These are phyloP conservation scores for Sympetrum striolatum DNA, from an alignment of 2,888 invertebrate genomes.

Conservation along the genomic window DNA sequence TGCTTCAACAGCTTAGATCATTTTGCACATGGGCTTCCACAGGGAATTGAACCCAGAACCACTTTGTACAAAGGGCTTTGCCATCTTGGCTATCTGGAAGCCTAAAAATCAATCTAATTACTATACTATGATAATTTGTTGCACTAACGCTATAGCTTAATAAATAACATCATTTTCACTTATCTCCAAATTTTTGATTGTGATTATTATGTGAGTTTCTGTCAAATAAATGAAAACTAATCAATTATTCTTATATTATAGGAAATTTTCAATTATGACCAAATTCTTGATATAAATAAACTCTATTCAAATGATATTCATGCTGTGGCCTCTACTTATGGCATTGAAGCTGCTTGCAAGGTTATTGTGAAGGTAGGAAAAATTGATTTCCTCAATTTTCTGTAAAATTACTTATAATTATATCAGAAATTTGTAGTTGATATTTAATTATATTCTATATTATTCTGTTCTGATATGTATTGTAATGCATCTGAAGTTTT, in stretches of 20 bases:
- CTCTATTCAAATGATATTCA: conserved; percentile 95
- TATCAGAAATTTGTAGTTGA: neutral
- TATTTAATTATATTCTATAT: neutral
- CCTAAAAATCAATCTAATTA: no score
- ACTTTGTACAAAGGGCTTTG: no score
- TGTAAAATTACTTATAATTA: neutral
- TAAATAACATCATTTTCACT: neutral
- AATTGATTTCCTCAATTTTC: neutral
- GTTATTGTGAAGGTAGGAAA: conserved; percentile 78
- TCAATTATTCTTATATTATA: conserved; percentile 54
- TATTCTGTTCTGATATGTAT: neutral
- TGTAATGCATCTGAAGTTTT: neutral
- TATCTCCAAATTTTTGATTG: neutral
- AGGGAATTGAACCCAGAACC: no score
- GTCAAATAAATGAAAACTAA: neutral
- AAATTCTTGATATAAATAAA: conserved; percentile 78
- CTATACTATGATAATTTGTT: no score
- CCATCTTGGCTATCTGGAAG: no score
- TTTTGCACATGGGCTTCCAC: no score
- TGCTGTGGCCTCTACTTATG: conserved; percentile 86
- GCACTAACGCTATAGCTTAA: no score
- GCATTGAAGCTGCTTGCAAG: conserved; percentile 93
- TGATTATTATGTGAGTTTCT: neutral
- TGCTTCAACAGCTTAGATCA: no score
- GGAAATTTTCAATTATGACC: conserved; percentile 86